Evolutionary conservation across 2,888 invertebrate species (phyloP).

Genomic region (Cynaeus angustus): DNA sequence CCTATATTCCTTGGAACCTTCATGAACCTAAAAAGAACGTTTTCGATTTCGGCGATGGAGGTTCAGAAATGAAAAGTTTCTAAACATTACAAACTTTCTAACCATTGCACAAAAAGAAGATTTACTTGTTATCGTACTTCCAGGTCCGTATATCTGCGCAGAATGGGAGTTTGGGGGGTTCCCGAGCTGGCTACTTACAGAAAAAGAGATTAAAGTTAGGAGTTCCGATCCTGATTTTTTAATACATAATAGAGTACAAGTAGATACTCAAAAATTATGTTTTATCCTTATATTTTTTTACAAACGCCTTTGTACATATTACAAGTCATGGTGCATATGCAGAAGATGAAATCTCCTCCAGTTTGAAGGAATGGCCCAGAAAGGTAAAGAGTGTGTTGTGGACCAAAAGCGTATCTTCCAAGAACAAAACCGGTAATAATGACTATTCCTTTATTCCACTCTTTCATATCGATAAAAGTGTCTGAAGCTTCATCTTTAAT

Average conservation of each 20-base stretch:
- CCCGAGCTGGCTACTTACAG: conserved; percentile 62
- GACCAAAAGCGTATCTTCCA: conserved; percentile 88
- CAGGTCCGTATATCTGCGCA: conserved; percentile 93
- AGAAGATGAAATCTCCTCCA: too few species aligned
- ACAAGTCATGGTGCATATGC: too few species aligned
- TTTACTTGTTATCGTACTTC: conserved; percentile 84
- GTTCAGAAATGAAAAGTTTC: conserved; percentile 72
- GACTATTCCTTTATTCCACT: conserved; percentile 92
- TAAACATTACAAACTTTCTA: conserved; percentile 78
- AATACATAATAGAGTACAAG: too few species aligned
- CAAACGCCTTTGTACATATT: too few species aligned
- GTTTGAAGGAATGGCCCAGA: conserved; percentile 82
- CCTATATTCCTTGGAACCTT: conserved; percentile 90
- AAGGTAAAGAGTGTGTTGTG: conserved; percentile 87
- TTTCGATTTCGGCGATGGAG: conserved; percentile 78
- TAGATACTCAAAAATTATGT: too few species aligned
- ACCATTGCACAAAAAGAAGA: conserved; percentile 83
- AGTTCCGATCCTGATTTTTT: conserved; percentile 66
- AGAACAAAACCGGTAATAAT: conserved; percentile 90
- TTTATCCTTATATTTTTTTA: too few species aligned
- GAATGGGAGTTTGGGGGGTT: conserved; percentile 81
- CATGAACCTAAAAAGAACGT: conserved; percentile 85
- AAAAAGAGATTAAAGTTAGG: conserved; percentile 71
- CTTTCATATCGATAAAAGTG: conserved; percentile 84
- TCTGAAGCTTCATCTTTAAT: conserved; percentile 74